These are phyloP conservation scores for Cervus canadensis DNA, from an alignment of 2,113 vertebrate species.

Conservation along the genomic window DNA sequence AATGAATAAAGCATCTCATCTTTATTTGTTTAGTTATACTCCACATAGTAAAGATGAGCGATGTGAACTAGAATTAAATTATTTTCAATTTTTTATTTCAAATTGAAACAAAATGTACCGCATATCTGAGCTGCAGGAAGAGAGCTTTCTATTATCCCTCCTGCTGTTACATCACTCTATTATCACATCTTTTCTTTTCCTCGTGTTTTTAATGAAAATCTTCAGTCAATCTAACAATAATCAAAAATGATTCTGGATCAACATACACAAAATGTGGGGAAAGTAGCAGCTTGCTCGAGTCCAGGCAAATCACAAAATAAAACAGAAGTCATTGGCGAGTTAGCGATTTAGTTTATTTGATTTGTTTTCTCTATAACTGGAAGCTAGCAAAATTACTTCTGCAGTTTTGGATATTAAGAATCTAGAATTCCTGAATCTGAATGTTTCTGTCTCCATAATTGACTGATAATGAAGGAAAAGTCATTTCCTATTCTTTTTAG, in stretches of 20 bases:
- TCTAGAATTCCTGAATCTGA: neutral
- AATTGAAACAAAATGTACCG: neutral
- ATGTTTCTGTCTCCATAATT: neutral
- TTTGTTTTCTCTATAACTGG: neutral
- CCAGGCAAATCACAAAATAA: neutral
- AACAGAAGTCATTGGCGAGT: neutral
- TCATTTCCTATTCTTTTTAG: neutral
- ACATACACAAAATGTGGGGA: neutral
- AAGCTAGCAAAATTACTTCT: neutral
- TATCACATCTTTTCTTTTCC: neutral
- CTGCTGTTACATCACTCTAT: neutral
- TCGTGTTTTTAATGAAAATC: neutral
- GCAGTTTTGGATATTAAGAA: neutral
- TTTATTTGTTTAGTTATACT: neutral
- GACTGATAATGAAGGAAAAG: neutral
- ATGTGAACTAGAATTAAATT: neutral
- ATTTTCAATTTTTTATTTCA: conserved; percentile 5
- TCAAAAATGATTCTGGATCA: neutral
- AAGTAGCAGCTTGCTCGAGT: neutral
- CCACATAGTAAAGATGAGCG: neutral
- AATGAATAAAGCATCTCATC: neutral
- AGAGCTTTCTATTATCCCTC: neutral
- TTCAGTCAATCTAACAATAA: neutral
- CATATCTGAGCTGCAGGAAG: rapidly evolving
- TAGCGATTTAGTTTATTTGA: neutral